Base-by-base conservation (phyloP, 2,113 vertebrate genomes). In the Zapornia atra region DNA sequence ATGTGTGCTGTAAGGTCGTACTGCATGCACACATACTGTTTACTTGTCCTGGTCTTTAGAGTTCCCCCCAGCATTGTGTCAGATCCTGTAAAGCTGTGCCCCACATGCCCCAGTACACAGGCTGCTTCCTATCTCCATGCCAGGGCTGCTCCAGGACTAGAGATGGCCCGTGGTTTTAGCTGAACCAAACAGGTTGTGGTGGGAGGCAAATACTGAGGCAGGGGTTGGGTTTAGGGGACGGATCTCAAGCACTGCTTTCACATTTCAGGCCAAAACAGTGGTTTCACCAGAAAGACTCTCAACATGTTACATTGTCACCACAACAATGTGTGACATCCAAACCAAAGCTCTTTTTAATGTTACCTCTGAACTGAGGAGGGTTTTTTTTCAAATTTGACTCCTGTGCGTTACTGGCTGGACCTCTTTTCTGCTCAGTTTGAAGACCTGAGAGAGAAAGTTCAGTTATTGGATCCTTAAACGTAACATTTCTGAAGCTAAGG, bases 91-190 rank as follows among this genome's bases (percentile, higher is more conserved):
- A 28, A 33, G 51, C 4, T 80, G 63, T 66, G 11, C 77, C 53
- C 33, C 8, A 24, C 25, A 2, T 9, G 5, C 25, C n/a, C 0
- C 0, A 7, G 50, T 12, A 6, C 50, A 9, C 26, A 24, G n/a
- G 24, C 72, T 73, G 77, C 59, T 56, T 12, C 54, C 3, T 19
- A 6, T 2, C 20, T 11, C 24, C 14, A 0, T 6, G 34, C 40
- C 20, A 18, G 44, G n/a, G 28, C 14, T 33, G 84, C 4, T 9
- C 15, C 1, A 4, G 22, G 44, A 24, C 36, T 12, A 13, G 29
- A 34, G 34, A 7, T 5, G 20, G 46, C 31, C 28, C 2, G 5
- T 12, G 38, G 3, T 29, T 65, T 60, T 44, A 1, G 48, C 34
- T 12, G 15, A 60, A 40, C 68, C 64, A 65, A 46, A 21, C 19